These are phyloP conservation scores for Tinamus guttatus DNA, from an alignment of 2,113 vertebrate species.

Conservation along the genomic window DNA sequence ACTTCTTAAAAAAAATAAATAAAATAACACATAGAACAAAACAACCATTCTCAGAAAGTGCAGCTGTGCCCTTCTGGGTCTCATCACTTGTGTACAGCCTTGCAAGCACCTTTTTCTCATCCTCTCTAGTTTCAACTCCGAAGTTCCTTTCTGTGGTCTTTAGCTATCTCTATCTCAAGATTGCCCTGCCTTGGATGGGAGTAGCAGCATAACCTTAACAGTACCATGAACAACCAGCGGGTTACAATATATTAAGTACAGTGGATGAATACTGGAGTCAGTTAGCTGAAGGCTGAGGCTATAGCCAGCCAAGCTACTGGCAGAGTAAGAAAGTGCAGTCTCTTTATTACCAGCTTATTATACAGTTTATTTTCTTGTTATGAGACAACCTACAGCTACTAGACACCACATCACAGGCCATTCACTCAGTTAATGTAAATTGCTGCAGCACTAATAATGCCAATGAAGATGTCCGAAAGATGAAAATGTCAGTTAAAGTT, in stretches of 20 bases:
- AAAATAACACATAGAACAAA: no score
- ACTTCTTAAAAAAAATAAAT: fast-evolving
- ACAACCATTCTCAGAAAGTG: background rate
- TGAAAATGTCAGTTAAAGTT: background rate
- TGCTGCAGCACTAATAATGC: background rate
- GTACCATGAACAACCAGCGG: background rate
- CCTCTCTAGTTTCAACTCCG: background rate
- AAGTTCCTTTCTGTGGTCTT: background rate
- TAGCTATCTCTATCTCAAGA: background rate
- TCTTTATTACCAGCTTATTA: background rate
- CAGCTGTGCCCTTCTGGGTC: background rate
- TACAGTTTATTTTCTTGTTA: background rate
- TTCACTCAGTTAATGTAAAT: background rate
- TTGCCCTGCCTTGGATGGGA: background rate
- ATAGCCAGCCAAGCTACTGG: fast-evolving
- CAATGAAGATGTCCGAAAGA: background rate
- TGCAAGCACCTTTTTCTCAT: background rate
- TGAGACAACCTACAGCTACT: background rate
- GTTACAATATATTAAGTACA: background rate
- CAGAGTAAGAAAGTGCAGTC: background rate
- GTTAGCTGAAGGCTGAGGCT: background rate
- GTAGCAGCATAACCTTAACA: background rate
- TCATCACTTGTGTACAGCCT: background rate
- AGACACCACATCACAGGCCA: background rate
- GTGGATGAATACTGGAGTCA: background rate